Conservation (phyloP, 2,888 invertebrate species). For the Agrotis clavis region DNA sequence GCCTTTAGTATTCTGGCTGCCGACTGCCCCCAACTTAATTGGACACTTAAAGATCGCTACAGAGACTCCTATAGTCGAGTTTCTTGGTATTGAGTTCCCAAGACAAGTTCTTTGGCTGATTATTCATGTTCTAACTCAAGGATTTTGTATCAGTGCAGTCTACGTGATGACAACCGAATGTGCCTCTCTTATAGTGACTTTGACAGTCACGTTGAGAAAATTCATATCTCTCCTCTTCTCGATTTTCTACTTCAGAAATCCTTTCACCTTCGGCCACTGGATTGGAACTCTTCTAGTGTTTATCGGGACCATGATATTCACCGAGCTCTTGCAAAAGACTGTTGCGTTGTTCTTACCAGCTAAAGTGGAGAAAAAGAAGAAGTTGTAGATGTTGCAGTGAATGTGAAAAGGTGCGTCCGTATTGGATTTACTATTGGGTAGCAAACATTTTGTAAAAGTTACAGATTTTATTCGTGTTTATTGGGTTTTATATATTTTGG, state of each 20-base stretch:
- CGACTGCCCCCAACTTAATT: slow-evolving; percentile 94
- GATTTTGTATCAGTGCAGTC: slow-evolving; percentile 97
- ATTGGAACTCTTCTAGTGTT: slow-evolving; percentile 97
- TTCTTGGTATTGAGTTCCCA: slow-evolving; percentile 92
- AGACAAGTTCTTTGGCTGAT: slow-evolving; percentile 94
- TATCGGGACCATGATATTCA: slow-evolving; percentile 97
- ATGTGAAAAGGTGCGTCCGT: not conserved
- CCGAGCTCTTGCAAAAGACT: slow-evolving; percentile 93
- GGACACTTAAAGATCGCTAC: slow-evolving; percentile 94
- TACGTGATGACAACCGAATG: slow-evolving; percentile 98
- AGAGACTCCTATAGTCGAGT: slow-evolving; percentile 92
- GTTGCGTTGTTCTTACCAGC: slow-evolving; percentile 79
- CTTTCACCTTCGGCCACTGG: slow-evolving; percentile 98
- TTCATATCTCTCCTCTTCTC: slow-evolving; percentile 99
- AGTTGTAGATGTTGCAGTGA: slow-evolving; percentile 72
- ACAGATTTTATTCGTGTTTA: no score
- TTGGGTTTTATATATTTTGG: no score
- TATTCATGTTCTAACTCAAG: slow-evolving; percentile 97
- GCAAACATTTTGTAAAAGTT: not conserved
- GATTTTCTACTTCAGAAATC: slow-evolving; percentile 98
- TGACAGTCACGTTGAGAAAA: slow-evolving; percentile 98
- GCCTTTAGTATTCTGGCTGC: slow-evolving; percentile 96
- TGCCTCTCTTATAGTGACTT: slow-evolving; percentile 97
- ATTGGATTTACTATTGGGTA: not conserved
- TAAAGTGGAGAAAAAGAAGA: slow-evolving; percentile 79